Evolutionary conservation across 2,797 vertebrate genomes (phyloP), one percentile per base, ranked within the genome.

Genomic region (Octomys mimax): DNA sequence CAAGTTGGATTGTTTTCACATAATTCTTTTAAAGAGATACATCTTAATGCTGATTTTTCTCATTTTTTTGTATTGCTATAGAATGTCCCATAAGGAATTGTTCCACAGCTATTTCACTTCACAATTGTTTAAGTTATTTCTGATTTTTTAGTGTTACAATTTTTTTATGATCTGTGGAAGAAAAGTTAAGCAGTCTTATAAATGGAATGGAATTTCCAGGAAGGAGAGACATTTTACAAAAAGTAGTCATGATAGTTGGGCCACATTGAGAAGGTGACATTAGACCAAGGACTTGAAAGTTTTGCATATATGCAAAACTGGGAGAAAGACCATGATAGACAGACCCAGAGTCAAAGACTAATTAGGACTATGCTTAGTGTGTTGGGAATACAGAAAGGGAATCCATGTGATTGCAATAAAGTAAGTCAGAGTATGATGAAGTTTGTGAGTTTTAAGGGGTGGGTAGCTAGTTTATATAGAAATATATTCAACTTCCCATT

Each of bases 1-100:
- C 14, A 92, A 61, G 66, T 81, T 49, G n/a, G 42, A 68, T 62
- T 75, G 22, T 84, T 87, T 80, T 87, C n/a, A 70, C 46, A 62
- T 49, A 82, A 5, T 54, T 24, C 1, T 75, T 24, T 83, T 88
- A 31, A 46, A 96, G 26, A 90, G 24, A 12, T 79, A 10, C 68
- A 33, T 89, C 70, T 79, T 89, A 62, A 46, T 70, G 12, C 57
- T 21, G 46, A 83, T 94, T 91, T 87, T 24, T 91, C 12, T 64
- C 14, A 26, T 84, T 71, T 87, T 42, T 88, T 88, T 33, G 24
- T 64, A 59, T 46, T 84, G 11, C 36, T 80, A 39, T 5, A 73
- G 14, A 78, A 28, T 46, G 59, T 84, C 87, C n/a, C 13, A 6
- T 62, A 18, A 79, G 13, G 31, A 46, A 59, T 21, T 71, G 7